Evolutionary conservation across 2,113 vertebrate species (phyloP), one percentile per base, ranked within the genome.

Genomic region (Morone chrysops): DNA sequence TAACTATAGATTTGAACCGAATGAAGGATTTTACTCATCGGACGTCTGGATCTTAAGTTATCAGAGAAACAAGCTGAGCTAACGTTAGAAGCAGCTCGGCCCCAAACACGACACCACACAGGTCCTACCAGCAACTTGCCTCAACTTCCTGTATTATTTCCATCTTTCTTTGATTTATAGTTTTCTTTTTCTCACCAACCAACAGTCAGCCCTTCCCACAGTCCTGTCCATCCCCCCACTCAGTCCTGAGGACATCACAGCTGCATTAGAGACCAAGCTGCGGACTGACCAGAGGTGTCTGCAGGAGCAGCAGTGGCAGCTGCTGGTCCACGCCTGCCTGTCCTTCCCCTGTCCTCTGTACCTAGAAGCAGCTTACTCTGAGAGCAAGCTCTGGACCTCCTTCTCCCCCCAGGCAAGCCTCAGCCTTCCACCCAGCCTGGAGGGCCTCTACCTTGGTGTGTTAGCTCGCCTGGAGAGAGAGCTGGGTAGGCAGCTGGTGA

Each of bases 341-440:
- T 85, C 81, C 43, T 94, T 93, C 69, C 94, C 93, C n/a, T 79
- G 71, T n/a, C 94, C 93, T 74, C 85, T 95, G 18, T 95, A 92
- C 79, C 43, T 93, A 65, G 77, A 85, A 40, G 80, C 84, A 57
- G 93, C 92, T 36, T 95, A 94, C 68, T 70, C 65, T 36, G 92
- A 95, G 76, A 92, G 89, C 75, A 78, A 38, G n/a, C 60, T 50
- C 36, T 95, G 94, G 95, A 85, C 82, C 17, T 95, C 95, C 38
- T 95, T 85, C 77, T 82, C 80, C 14, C 41, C 72, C 56, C 86
- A 82, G 16, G 51, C 45, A 22, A 86, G 89, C 53, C 65, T 93
- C 16, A 73, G 25, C 50, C 85, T 94, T 6, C 91, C 90, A 25
- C 72, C 50, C 40, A 84, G 82, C 57, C 78, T 94, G 22, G 72